phyloP scores from a whole-genome alignment of 1,140 invertebrate genomes.

The Galendromus occidentalis region DNA sequence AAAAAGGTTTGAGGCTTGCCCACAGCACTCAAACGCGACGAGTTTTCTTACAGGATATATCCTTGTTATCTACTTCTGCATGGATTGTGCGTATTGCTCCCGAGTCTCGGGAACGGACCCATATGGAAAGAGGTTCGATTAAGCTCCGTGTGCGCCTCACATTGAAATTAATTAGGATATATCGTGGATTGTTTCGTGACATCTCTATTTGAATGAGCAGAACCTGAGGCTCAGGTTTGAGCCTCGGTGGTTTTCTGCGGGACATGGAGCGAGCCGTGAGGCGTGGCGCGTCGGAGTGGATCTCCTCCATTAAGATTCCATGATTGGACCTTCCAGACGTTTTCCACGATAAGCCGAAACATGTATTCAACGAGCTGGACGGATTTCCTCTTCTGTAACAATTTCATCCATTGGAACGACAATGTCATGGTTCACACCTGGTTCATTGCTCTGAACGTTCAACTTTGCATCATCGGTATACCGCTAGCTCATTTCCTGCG shows the following conservation, averaged over 20 bases:
- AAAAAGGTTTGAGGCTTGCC: too few relatives aligned
- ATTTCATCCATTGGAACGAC: not conserved
- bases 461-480: not conserved
- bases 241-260: too few relatives aligned
- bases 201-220: too few relatives aligned
- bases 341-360: not conserved
- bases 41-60: not conserved
- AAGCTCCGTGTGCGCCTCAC: too few relatives aligned
- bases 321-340: not conserved
- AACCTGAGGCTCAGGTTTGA: too few relatives aligned
- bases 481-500: not conserved
- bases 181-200: too few relatives aligned
- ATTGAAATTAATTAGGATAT: too few relatives aligned
- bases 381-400: not conserved
- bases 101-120: not conserved
- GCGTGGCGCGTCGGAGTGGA: too few relatives aligned
- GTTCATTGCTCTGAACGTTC: not conserved
- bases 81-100: not conserved
- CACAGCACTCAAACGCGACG: too few relatives aligned
- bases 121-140: constrained; percentile 3
- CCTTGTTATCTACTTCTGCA: constrained; percentile 5
- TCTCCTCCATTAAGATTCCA: too few relatives aligned
- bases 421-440: not conserved
- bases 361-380: not conserved
- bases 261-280: too few relatives aligned